phyloP scores from a whole-genome alignment of 2,113 vertebrate species.

The Corvus moneduloides region DNA sequence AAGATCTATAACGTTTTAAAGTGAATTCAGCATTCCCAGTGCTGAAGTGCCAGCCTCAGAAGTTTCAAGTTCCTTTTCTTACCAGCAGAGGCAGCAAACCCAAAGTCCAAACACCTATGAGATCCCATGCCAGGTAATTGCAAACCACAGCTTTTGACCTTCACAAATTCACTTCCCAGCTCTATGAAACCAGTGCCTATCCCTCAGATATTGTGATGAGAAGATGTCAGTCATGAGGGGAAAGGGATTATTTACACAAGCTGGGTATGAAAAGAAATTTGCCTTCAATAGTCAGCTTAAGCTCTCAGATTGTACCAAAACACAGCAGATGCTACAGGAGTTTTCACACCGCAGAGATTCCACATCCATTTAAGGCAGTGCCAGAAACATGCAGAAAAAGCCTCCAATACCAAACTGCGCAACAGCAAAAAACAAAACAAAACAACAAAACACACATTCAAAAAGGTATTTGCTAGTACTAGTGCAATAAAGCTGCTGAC shows the following conservation, averaged over 20 bases:
- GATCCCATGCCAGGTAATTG: neutral
- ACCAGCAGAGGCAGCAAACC: neutral
- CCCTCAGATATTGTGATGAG: neutral
- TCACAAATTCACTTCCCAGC: neutral
- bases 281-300: neutral
- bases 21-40: neutral
- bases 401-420: neutral
- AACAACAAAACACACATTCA: neutral
- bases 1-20: neutral
- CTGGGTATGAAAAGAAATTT: neutral
- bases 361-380: neutral
- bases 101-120: neutral
- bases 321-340: neutral
- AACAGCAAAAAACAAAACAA: neutral
- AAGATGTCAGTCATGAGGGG: neutral
- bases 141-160: neutral
- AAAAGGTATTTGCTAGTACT: neutral
- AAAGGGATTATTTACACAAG: neutral
- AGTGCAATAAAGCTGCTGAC: neutral
- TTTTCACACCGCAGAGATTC: neutral
- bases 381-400: neutral
- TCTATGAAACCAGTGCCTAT: neutral
- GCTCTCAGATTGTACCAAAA: neutral
- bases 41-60: neutral
- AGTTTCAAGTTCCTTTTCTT: neutral